These are phyloP conservation scores for Priocnemis perturbator DNA, from an alignment of 2,888 invertebrate genomes.

Conservation along the genomic window DNA sequence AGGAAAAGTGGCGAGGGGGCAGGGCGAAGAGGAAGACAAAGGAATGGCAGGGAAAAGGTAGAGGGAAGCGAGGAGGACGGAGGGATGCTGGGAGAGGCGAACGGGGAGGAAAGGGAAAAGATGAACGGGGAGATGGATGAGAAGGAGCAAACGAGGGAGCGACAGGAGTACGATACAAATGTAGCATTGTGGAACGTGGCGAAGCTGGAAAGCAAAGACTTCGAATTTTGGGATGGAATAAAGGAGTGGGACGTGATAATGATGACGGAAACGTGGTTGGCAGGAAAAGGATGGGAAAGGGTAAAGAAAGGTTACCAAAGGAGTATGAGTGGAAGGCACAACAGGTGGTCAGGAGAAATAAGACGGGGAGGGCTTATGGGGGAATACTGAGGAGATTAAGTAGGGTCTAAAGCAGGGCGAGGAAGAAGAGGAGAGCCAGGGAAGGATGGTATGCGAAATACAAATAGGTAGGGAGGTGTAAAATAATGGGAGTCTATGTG, in stretches of 20 bases:
- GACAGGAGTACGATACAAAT: too few species aligned
- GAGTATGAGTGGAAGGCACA: not conserved
- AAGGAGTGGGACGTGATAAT: not conserved
- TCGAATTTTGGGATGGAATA: not conserved
- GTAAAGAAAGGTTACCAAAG: not conserved
- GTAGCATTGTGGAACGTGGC: slow-evolving; percentile 2
- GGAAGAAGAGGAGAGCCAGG: not conserved
- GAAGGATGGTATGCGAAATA: too few species aligned
- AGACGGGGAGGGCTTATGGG: not conserved
- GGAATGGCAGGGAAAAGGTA: not conserved
- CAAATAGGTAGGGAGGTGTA: too few species aligned
- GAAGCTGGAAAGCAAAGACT: not conserved
- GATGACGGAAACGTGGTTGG: slow-evolving; percentile 1
- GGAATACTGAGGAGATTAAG: not conserved
- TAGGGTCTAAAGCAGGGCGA: not conserved
- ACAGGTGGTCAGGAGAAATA: not conserved
- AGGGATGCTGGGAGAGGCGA: not conserved
- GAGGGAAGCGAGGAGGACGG: not conserved
- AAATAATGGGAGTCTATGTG: too few species aligned
- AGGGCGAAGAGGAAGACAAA: not conserved
- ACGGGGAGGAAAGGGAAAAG: not conserved
- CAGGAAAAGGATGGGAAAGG: not conserved
- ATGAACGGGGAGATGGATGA: not conserved
- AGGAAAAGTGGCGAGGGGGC: too few species aligned
- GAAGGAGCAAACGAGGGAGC: too few species aligned